phyloP scores from a whole-genome alignment of 2,113 vertebrate genomes.

The Micronisus gabar region DNA sequence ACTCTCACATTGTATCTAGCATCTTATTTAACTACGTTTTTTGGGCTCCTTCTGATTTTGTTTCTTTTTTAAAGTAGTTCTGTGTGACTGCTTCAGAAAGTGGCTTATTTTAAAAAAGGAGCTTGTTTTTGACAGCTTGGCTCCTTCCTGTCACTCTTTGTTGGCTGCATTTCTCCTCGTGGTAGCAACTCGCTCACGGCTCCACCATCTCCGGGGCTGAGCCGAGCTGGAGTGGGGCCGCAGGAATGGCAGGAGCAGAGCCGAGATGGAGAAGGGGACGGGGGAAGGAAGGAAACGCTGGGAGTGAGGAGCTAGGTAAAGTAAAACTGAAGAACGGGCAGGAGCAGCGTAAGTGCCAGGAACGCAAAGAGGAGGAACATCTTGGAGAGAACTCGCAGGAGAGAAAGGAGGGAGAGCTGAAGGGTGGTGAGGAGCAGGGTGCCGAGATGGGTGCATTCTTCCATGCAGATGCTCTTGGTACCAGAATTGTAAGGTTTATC shows the following conservation, averaged over 20 bases:
- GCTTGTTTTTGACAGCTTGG: background rate
- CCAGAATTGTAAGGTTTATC: background rate
- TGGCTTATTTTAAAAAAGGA: background rate
- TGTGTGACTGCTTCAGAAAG: background rate
- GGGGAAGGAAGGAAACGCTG: background rate
- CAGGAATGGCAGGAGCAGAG: background rate
- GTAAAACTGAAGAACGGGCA: background rate
- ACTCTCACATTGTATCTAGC: background rate
- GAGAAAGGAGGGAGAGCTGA: background rate
- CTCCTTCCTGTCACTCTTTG: background rate
- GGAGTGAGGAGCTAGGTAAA: fast-evolving
- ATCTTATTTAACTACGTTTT: background rate
- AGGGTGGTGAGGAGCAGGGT: background rate
- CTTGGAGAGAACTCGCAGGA: background rate
- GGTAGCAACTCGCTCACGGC: background rate
- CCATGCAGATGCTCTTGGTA: background rate
- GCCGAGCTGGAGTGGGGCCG: background rate
- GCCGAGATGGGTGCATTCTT: background rate
- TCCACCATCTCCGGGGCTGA: background rate
- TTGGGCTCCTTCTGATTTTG: background rate
- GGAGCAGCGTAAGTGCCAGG: background rate
- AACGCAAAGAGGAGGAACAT: background rate
- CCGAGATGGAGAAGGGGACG: background rate
- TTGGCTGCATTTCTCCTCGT: background rate
- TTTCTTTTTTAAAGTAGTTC: background rate